Evolutionary conservation across 2,888 invertebrate species (phyloP).

Genomic region (Rhingia rostrata): DNA sequence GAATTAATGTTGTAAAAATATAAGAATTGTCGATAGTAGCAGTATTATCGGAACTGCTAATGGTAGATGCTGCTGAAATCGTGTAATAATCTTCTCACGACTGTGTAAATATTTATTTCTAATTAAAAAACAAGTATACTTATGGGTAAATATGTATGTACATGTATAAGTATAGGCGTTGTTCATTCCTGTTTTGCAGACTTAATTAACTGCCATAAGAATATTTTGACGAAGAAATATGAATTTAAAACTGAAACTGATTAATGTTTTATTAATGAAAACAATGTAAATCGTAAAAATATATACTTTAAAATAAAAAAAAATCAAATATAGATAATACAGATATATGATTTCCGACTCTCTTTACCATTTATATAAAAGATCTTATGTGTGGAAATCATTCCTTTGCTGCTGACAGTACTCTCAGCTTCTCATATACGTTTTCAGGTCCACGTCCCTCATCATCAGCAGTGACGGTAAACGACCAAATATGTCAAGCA

Average conservation of each 20-base stretch:
- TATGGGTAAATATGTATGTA: constrained; percentile 19
- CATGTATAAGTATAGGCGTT: constrained; percentile 51
- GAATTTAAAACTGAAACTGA: constrained; percentile 43
- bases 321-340: constrained; percentile 15
- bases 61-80: constrained; percentile 20
- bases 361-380: no score
- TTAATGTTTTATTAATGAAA: constrained; percentile 53
- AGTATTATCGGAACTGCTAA: constrained; percentile 4
- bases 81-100: constrained; percentile 30
- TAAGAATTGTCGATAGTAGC: constrained; percentile 12
- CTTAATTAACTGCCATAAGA: constrained; percentile 68
- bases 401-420: no score
- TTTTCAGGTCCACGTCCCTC: no score
- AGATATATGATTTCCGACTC: constrained; percentile 1
- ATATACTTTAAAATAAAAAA: constrained; percentile 51
- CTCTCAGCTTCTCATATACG: no score
- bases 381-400: no score
- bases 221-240: constrained; percentile 43
- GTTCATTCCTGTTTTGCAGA: constrained; percentile 72
- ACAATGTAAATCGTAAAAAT: constrained; percentile 42
- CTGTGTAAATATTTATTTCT: constrained; percentile 68
- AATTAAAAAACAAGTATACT: constrained; percentile 23
- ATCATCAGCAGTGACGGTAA: no score
- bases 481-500: no score
- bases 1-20: constrained; percentile 44